Evolutionary conservation across 2,113 vertebrate genomes (phyloP).

Genomic region (Peromyscus leucopus): DNA sequence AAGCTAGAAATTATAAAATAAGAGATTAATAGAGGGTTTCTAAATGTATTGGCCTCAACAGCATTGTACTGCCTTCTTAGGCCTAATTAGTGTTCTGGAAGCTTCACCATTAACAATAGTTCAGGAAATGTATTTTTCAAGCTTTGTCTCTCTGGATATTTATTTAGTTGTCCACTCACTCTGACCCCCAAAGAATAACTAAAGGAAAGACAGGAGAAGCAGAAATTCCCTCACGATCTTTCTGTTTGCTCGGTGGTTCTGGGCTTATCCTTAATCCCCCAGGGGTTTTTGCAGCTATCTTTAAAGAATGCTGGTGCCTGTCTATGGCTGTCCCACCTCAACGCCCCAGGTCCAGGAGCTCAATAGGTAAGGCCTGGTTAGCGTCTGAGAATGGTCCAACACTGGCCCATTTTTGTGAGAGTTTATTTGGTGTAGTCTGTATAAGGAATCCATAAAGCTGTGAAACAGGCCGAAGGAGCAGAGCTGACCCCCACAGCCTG

Average conservation of each 20-base stretch:
- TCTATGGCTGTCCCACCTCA: neutral
- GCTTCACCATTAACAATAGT: neutral
- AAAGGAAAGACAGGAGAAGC: constrained; percentile 13
- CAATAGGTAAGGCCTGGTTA: neutral
- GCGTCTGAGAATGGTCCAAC: neutral
- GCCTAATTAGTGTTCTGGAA: neutral
- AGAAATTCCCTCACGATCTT: neutral
- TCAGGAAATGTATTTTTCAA: neutral
- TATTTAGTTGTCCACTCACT: neutral
- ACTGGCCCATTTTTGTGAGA: neutral
- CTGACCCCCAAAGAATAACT: constrained; percentile 8
- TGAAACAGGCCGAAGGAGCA: neutral
- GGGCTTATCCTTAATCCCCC: neutral
- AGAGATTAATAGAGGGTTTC: neutral
- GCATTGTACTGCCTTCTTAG: neutral
- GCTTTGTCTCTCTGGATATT: constrained; percentile 1
- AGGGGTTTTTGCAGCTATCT: constrained; percentile 1
- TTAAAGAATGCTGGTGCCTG: neutral
- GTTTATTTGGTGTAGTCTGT: neutral
- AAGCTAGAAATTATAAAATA: constrained; percentile 18
- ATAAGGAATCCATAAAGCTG: neutral
- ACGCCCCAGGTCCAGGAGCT: neutral
- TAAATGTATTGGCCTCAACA: constrained; percentile 6
- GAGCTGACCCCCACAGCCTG: fast-evolving
- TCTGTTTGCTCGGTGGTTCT: neutral